Conservation (phyloP, 2,797 vertebrate species). For the Esox lucius region DNA sequence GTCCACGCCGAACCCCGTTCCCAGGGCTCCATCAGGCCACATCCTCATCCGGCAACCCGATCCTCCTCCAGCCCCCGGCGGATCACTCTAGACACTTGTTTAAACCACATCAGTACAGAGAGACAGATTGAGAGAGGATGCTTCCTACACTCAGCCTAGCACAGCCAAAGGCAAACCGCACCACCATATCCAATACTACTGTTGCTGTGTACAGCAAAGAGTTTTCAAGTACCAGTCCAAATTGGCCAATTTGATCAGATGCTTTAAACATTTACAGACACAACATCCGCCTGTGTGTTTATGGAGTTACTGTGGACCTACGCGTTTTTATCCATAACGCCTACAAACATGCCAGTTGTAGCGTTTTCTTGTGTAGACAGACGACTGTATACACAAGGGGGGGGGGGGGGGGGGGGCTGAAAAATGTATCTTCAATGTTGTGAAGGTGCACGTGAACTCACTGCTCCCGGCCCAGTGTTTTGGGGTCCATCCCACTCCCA, state of each 20-base stretch:
- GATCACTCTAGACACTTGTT: constrained; percentile 71
- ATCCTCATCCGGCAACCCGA: constrained; percentile 70
- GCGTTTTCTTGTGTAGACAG: constrained; percentile 51
- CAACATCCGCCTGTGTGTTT: constrained; percentile 11
- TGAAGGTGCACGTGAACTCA: constrained; percentile 43
- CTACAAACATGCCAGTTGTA: constrained; percentile 27
- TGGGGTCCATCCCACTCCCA: constrained; percentile 65
- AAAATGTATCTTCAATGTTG: constrained; percentile 39
- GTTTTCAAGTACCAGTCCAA: constrained; percentile 35
- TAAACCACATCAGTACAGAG: constrained; percentile 70
- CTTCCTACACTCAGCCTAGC: constrained; percentile 54
- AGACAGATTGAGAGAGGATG: constrained; percentile 57
- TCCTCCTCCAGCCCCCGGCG: constrained; percentile 61
- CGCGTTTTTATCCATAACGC: constrained; percentile 41
- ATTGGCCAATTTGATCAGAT: constrained; percentile 44
- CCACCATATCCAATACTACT: constrained; percentile 49
- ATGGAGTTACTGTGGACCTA: constrained; percentile 19
- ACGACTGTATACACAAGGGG: constrained; percentile 40
- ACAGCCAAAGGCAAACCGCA: constrained; percentile 48
- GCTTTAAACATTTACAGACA: constrained; percentile 44
- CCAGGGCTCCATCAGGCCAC: constrained; percentile 65
- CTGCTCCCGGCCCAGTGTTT: constrained; percentile 52
- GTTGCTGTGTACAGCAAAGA: constrained; percentile 29
- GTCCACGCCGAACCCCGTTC: constrained; percentile 36
- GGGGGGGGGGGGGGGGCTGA: neutral